A percentile compares a stretch with the other conserved stretches of the same genome.
phyloP scores from a whole-genome alignment of 2,888 invertebrate genomes.

The Sepioteuthis lessoniana region DNA sequence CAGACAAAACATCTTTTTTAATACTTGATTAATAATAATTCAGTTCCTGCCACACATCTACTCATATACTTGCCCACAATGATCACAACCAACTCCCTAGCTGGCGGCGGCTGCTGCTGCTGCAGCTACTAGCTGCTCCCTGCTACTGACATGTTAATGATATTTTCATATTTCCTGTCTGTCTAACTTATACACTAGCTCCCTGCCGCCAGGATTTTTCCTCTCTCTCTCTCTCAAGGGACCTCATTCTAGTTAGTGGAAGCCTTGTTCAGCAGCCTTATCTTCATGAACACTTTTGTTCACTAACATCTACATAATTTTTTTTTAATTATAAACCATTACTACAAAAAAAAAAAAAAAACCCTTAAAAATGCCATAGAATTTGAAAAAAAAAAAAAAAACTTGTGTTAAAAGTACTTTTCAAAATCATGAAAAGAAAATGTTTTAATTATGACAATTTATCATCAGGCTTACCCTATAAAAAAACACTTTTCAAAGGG shows the following conservation, averaged over 20 bases:
- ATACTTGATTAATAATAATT: background rate
- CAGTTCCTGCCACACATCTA: background rate
- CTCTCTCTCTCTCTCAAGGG: background rate
- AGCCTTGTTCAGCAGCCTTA: background rate
- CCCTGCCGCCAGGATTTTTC: background rate
- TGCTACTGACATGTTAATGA: slow-evolving; percentile 20
- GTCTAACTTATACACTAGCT: background rate
- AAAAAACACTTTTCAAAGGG: too few species aligned
- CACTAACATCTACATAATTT: background rate
- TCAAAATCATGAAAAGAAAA: too few species aligned
- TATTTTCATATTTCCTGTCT: slow-evolving; percentile 33
- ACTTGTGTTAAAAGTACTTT: too few species aligned
- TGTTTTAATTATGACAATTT: too few species aligned
- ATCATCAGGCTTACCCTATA: too few species aligned
- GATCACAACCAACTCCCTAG: background rate
- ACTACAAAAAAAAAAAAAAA: too few species aligned
- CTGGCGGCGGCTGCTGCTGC: too few species aligned
- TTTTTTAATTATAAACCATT: too few species aligned
- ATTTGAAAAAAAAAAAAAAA: too few species aligned
- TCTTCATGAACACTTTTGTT: background rate
- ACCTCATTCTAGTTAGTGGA: background rate
- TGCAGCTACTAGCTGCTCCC: background rate
- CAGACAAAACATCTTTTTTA: background rate
- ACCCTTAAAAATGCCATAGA: too few species aligned
- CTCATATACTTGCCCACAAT: background rate